Evolutionary conservation across 2,888 invertebrate genomes (phyloP).

Genomic region (Nudaria mundana): DNA sequence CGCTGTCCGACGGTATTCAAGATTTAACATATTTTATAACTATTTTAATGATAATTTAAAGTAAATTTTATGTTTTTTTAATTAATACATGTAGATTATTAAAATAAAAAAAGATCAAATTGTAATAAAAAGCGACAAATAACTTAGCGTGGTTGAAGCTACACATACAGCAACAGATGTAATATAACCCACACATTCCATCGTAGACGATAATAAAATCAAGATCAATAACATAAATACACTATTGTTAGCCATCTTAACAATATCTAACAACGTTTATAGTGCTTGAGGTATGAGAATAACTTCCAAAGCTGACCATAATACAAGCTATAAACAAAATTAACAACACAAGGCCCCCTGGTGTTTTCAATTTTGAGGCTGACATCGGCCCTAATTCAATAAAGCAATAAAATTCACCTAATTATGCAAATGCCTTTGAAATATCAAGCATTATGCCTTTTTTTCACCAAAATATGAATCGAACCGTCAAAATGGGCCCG

Average conservation of each 20-base stretch:
- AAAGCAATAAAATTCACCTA: conserved; percentile 82
- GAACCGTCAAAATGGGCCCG: conserved; percentile 57
- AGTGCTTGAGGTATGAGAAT: conserved; percentile 70
- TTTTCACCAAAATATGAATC: conserved; percentile 67
- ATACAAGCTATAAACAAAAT: conserved; percentile 81
- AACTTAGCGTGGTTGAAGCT: conserved; percentile 21
- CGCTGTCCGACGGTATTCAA: conserved; percentile 31
- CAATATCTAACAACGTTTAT: conserved; percentile 71
- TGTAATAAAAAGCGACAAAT: conserved; percentile 33
- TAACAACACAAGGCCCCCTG: conserved; percentile 78
- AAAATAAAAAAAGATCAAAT: conserved; percentile 26
- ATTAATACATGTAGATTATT: conserved; percentile 35
- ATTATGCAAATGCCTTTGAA: conserved; percentile 79
- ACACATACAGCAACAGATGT: conserved; percentile 40
- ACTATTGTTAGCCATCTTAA: conserved; percentile 69
- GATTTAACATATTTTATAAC: conserved; percentile 14
- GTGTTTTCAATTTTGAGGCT: conserved; percentile 79
- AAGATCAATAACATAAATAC: conserved; percentile 71
- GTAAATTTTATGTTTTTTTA: conserved; percentile 31
- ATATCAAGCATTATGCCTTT: conserved; percentile 71
- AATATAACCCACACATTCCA: conserved; percentile 34
- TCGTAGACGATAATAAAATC: conserved; percentile 58
- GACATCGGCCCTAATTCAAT: conserved; percentile 81
- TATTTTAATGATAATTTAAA: conserved; percentile 24
- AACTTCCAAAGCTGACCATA: conserved; percentile 75